A percentile compares a stretch with the other conserved stretches of the same genome.
These are phyloP conservation scores for Channa striata DNA, from an alignment of 2,797 vertebrate species.

Conservation along the genomic window DNA sequence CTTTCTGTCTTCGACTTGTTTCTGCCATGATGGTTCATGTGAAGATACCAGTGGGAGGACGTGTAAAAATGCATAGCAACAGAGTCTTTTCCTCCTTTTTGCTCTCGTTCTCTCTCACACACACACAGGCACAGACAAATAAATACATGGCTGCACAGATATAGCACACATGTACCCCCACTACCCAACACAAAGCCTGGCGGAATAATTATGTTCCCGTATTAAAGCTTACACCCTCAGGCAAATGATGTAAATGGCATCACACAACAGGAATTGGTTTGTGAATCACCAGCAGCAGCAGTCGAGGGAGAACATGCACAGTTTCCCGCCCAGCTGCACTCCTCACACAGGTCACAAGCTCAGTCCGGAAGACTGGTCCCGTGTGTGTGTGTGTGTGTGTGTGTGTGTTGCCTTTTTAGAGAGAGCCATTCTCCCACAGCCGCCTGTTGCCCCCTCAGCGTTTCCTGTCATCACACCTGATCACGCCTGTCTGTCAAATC, in stretches of 20 bases:
- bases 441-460: slow-evolving; percentile 22
- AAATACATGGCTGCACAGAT: slow-evolving; percentile 58
- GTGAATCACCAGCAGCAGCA: slow-evolving; percentile 55
- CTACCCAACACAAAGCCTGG: slow-evolving; percentile 40
- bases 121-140: slow-evolving; percentile 50
- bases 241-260: slow-evolving; percentile 65
- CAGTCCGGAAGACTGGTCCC: slow-evolving; percentile 29
- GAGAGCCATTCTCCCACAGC: slow-evolving; percentile 21
- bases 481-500: slow-evolving; percentile 41
- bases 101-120: slow-evolving; percentile 37
- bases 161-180: slow-evolving; percentile 42
- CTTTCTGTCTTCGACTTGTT: slow-evolving; percentile 61
- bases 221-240: slow-evolving; percentile 70
- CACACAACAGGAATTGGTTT: slow-evolving; percentile 69
- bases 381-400: slow-evolving; percentile 3
- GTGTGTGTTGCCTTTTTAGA: slow-evolving; percentile 33
- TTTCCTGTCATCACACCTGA: slow-evolving; percentile 50
- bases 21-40: slow-evolving; percentile 68
- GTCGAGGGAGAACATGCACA: slow-evolving; percentile 35
- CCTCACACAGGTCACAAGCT: slow-evolving; percentile 40
- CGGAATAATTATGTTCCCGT: slow-evolving; percentile 59
- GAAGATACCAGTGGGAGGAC: slow-evolving; percentile 79
- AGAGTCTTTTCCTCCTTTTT: slow-evolving; percentile 68
- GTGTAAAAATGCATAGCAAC: slow-evolving; percentile 84
- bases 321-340: slow-evolving; percentile 39